phyloP scores from a whole-genome alignment of 2,888 invertebrate species.

The Neoascia interrupta region DNA sequence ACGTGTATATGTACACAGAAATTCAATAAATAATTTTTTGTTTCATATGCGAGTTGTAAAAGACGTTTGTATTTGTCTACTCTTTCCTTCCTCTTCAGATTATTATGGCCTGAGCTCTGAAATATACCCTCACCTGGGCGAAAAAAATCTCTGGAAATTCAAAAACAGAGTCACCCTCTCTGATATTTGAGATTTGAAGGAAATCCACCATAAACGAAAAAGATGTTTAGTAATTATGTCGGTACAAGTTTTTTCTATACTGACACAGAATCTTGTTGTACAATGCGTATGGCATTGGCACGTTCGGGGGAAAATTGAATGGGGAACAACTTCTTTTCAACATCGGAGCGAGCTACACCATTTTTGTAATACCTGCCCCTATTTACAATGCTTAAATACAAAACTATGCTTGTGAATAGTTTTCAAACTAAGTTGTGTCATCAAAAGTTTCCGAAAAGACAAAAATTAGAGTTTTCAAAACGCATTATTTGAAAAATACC shows the following conservation, averaged over 20 bases:
- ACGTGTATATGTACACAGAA: background rate
- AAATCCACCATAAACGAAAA: conserved; percentile 8
- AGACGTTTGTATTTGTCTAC: conserved; percentile 32
- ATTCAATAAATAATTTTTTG: conserved; percentile 39
- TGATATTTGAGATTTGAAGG: background rate
- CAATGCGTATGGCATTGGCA: conserved; percentile 27
- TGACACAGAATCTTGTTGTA: conserved; percentile 34
- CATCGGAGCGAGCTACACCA: too few relatives aligned
- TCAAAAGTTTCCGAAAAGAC: too few relatives aligned
- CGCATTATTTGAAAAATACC: too few relatives aligned
- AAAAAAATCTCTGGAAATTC: conserved; percentile 13
- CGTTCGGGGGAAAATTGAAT: conserved; percentile 2
- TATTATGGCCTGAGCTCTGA: background rate
- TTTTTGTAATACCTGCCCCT: too few relatives aligned
- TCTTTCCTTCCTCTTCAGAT: conserved; percentile 10
- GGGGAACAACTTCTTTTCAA: too few relatives aligned
- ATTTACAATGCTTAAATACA: too few relatives aligned
- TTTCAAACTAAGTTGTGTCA: too few relatives aligned
- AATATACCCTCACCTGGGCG: conserved; percentile 33
- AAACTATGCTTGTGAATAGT: too few relatives aligned
- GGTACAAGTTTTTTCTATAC: conserved; percentile 24
- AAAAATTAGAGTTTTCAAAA: too few relatives aligned
- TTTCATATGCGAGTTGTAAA: too few relatives aligned
- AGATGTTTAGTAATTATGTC: conserved; percentile 30
- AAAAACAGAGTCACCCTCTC: conserved; percentile 5